A percentile compares a stretch with the other conserved stretches of the same genome.
These are phyloP conservation scores for Andrena chrysosceles DNA, from an alignment of 2,888 invertebrate species.

Conservation along the genomic window DNA sequence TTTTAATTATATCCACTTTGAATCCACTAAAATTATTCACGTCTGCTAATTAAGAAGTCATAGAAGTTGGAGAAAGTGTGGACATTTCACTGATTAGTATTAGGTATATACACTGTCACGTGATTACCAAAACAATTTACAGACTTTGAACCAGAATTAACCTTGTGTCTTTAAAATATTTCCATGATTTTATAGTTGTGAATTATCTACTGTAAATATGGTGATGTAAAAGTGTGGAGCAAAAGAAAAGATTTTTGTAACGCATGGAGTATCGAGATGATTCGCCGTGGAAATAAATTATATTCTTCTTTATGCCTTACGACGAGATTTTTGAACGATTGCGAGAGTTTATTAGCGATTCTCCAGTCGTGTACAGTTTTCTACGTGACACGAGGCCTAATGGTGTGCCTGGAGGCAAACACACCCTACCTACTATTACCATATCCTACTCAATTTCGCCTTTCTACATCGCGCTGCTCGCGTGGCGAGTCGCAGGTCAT, in stretches of 20 bases:
- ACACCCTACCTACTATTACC: conserved; percentile 56
- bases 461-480: conserved; percentile 49
- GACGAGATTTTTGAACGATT: conserved; percentile 67
- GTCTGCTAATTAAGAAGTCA: no score
- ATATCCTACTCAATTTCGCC: conserved; percentile 64
- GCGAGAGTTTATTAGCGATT: conserved; percentile 71
- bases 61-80: no score
- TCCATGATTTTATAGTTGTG: no score
- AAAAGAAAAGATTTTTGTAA: neutral
- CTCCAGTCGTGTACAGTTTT: conserved; percentile 60
- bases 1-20: no score
- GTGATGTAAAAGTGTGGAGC: neutral
- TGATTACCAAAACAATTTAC: no score
- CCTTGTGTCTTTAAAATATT: no score
- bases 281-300: neutral
- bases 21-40: no score
- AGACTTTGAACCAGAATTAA: no score
- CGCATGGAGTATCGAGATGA: neutral
- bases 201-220: neutral
- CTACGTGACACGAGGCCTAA: conserved; percentile 74
- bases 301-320: conserved; percentile 56
- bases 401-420: conserved; percentile 66
- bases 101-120: no score
- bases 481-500: conserved; percentile 73
- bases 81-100: no score